Evolutionary conservation across 2,113 vertebrate genomes (phyloP), one percentile per base, ranked within the genome.

Genomic region (Leptodactylus fuscus): DNA sequence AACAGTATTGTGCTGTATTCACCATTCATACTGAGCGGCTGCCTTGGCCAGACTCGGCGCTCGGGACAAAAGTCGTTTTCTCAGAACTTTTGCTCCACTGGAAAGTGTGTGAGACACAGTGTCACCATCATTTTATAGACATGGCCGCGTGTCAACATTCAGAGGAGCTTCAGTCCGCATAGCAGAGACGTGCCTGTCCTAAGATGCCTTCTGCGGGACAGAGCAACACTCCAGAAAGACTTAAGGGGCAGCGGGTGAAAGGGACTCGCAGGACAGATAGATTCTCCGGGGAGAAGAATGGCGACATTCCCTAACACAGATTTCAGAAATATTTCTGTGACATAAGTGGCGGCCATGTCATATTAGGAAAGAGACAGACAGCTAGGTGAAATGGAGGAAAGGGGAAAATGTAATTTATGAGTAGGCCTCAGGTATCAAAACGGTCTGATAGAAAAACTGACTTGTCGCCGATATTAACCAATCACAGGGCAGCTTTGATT

Each of bases 91-190:
- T 81, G 18, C 78, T 81, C 55, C 38, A 36, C 55, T 79, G 78
- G 80, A 53, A 82, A 82, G 55, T 46, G 36, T 36, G 22, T 82
- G 65, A 82, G 48, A 70, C 81, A 53, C 29, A 24, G 62, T 71
- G 44, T 71, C 32, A 34, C 29, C 81, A 71, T 34, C 65, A 53
- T 29, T 82, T 51, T 22, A 49, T 51, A 46, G 24, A 70, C 81
- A 46, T 49, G 24, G 81, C 62, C 60, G 46, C 24, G 60, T 67
- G 79, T 69, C 79, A 81, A 67, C 53, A 81, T 49, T 49, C 60
- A 48, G 41, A 29, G n/a, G 78, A 44, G 78, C 38, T 32, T 77
- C 29, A 38, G 13, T 79, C 32, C 32, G 15, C 49, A 60, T 24
- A 79, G 53, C 53, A 38, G 49, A 79, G 32, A 38, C 75, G 41